Percentiles rank a stretch among this genome's conserved stretches.
Evolutionary conservation across 1,140 invertebrate species (phyloP).

Genomic region (Philotrypesis tridentata): DNA sequence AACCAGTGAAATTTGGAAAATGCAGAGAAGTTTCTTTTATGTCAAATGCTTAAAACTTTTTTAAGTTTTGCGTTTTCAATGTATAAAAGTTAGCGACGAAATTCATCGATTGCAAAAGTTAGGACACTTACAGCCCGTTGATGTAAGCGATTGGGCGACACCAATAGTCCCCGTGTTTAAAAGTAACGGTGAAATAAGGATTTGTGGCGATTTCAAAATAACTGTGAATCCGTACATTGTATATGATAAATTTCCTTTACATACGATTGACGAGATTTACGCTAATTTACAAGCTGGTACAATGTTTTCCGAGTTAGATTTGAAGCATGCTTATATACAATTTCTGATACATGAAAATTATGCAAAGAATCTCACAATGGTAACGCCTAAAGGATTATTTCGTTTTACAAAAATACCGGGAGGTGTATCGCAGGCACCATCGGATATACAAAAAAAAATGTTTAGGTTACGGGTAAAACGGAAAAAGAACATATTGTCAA

Average conservation of each 20-base stretch:
- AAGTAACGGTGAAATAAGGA: conserved; percentile 59
- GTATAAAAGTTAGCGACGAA: conserved; percentile 46
- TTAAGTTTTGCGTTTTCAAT: too few relatives aligned
- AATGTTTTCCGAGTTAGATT: neutral
- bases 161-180: conserved; percentile 70
- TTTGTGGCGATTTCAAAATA: conserved; percentile 44
- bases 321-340: conserved; percentile 8
- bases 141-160: conserved; percentile 65
- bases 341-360: neutral
- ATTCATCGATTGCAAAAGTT: conserved; percentile 49
- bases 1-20: too few relatives aligned
- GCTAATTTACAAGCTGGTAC: neutral
- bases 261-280: conserved; percentile 2
- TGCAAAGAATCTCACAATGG: conserved; percentile 51
- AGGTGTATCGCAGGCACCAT: conserved; percentile 24
- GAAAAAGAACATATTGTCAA: conserved; percentile 7
- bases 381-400: conserved; percentile 57
- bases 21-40: too few relatives aligned
- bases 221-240: neutral
- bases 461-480: conserved; percentile 33
- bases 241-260: neutral
- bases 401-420: conserved; percentile 52
- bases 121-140: conserved; percentile 38
- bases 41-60: too few relatives aligned
- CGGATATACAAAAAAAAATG: conserved; percentile 68